phyloP scores from a whole-genome alignment of 2,888 invertebrate genomes.

The Caenorhabditis sulstoni region DNA sequence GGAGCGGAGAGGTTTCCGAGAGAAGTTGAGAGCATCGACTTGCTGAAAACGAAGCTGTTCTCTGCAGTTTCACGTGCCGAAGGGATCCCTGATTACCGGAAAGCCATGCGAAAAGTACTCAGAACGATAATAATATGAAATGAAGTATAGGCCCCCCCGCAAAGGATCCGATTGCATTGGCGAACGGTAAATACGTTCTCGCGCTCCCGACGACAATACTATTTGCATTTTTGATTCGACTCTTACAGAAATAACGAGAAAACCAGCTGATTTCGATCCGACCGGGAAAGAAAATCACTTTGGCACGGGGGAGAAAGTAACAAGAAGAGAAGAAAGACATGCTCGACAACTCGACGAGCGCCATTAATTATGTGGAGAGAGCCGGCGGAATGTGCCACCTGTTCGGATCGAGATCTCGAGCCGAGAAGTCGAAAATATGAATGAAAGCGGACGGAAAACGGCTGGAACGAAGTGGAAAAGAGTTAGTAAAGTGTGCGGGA shows the following conservation, averaged over 20 bases:
- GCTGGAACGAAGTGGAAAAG: conserved; percentile 1
- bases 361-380: conserved; percentile 47
- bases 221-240: conserved; percentile 38
- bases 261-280: background rate
- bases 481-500: background rate
- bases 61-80: background rate
- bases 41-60: conserved; percentile 31
- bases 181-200: conserved; percentile 35
- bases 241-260: background rate
- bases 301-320: conserved; percentile 32
- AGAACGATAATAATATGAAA: conserved; percentile 3
- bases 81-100: conserved; percentile 12
- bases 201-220: conserved; percentile 2
- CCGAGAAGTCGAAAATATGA: conserved; percentile 10
- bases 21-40: conserved; percentile 56
- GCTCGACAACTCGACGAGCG: conserved; percentile 39
- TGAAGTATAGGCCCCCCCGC: background rate
- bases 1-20: conserved; percentile 57
- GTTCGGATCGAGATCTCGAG: conserved; percentile 14
- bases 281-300: background rate
- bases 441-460: conserved; percentile 2
- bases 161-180: conserved; percentile 17
- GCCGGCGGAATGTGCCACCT: conserved; percentile 42
- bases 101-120: conserved; percentile 6
- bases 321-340: conserved; percentile 37